Base-by-base conservation (phyloP, 2,888 invertebrate species). In the Automeris io region DNA sequence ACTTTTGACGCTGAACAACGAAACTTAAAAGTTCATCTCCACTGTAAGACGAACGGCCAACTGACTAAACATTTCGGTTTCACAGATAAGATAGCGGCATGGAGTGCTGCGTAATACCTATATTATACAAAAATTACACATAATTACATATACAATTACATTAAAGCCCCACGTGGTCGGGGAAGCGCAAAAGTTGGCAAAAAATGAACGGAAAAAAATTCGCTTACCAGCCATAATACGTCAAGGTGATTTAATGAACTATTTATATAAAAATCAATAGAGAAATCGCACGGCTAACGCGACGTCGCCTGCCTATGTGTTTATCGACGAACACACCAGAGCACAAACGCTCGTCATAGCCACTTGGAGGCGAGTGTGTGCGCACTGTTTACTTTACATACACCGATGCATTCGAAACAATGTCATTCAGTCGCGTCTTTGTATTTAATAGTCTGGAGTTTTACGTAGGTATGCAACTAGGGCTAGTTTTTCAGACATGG, bases 201-300 rank as follows among this genome's bases (percentile, higher is more conserved):
- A 38, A 40, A 49, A 50, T 49, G 37, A 13, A 6, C 35, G 13
- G 35, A 45, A 43, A 39, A 51, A 47, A 55, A 40, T 48, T 40
- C 52, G 75, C 83, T 85, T 61, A 85, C 83, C 83, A 61, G 83
- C 75, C 83, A 83, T n/a, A n/a, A n/a, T 83, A 65, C 66, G 72
- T 76, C 78, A 81, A 83, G 78, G 79, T 72, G 58, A 53, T 54
- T 48, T 47, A 46, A 51, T 55, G 57, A 54, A 61, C 61, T 62
- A 70, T 68, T 66, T 62, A 60, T 73, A 69, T 70, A 57, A 72
- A 71, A 82, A 82, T 83, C 82, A 72, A 83, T 82, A 77, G 57
- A 72, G 75, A 77, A 75, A 81, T 75, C 70, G 70, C 71, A 59
- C 66, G 60, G 67, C 61, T 43, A 61, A 65, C 68, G 60, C 70